Evolutionary conservation across 1,140 invertebrate species (phyloP), one percentile per base, ranked within the genome.

Genomic region (Drosophila asahinai): DNA sequence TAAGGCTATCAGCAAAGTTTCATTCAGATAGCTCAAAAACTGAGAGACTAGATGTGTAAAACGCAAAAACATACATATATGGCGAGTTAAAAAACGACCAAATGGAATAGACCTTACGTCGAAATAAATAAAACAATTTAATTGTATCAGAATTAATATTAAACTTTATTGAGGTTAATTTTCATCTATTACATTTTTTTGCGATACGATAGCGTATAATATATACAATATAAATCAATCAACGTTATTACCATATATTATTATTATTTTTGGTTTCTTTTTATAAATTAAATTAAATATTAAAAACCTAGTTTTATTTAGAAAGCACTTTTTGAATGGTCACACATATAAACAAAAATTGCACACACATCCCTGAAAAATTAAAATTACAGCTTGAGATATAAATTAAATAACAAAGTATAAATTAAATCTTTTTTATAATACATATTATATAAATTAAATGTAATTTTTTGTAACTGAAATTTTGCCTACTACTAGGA

Each of bases 111-210:
- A 33, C 33, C 8, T 33, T 33, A 2, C 33, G 33, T 33, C 33
- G 33, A 11, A 33, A 33, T 33, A 36, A 36, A 36, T 36, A 36
- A 36, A 36, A 12, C 9, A 9, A 11, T 36, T 36, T 36, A 11
- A 12, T 36, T 54, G 6, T 64, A 42, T 43, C 17, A 61, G 58
- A 83, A 66, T 70, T 79, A 65, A 71, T 71, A 30, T 54, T 80
- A 72, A 61, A 79, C 33, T 80, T 80, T 80, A 79, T 80, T 79
- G 67, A 73, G 38, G 76, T 79, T 79, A 73, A 60, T 57, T 73
- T 55, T 60, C 17, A 49, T 79, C 61, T 79, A 61, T 72, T 79
- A 73, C 67, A 73, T 54, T 36, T 55, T 54, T 73, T 79, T 73
- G 25, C 43, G 60, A 80, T 60, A 79, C 52, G 19, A 55, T 80